Percentiles rank a stretch among this genome's conserved stretches.
Evolutionary conservation across 2,888 invertebrate genomes (phyloP).

Genomic region (Cerastoderma edule): DNA sequence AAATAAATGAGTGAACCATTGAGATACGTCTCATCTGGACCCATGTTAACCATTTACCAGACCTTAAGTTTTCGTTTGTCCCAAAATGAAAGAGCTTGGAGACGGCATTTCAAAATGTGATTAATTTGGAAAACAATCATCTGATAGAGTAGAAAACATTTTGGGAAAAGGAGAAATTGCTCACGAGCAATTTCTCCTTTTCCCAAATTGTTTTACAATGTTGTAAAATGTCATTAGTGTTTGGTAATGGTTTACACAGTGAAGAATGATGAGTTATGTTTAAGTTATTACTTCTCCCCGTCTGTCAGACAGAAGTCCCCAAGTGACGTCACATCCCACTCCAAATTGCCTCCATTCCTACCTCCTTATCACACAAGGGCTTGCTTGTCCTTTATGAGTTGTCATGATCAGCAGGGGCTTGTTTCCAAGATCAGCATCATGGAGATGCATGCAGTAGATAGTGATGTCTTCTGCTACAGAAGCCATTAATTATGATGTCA

Average conservation of each 20-base stretch:
- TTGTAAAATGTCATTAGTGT: neutral
- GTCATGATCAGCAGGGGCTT: constrained; percentile 21
- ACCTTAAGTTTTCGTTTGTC: too few relatives aligned
- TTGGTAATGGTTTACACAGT: neutral
- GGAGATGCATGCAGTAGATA: constrained; percentile 19
- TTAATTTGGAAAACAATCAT: too few relatives aligned
- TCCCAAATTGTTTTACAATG: neutral
- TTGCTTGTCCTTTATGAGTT: constrained; percentile 22
- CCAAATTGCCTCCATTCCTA: too few relatives aligned
- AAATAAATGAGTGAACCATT: too few relatives aligned
- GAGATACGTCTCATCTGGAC: too few relatives aligned
- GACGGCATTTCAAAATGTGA: too few relatives aligned
- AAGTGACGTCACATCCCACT: neutral
- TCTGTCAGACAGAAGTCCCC: neutral
- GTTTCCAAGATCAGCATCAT: constrained; percentile 18
- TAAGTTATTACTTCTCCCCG: neutral
- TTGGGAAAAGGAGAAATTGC: constrained; percentile 7
- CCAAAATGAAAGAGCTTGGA: too few relatives aligned
- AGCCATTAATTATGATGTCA: constrained; percentile 26
- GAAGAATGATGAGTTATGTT: too few relatives aligned
- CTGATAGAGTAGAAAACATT: too few relatives aligned
- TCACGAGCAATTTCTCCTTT: neutral
- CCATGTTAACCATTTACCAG: too few relatives aligned
- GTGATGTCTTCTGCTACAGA: constrained; percentile 10
- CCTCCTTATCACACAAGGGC: constrained; percentile 10